These are phyloP conservation scores for Chiloscyllium plagiosum DNA, from an alignment of 2,113 vertebrate species.

Conservation along the genomic window DNA sequence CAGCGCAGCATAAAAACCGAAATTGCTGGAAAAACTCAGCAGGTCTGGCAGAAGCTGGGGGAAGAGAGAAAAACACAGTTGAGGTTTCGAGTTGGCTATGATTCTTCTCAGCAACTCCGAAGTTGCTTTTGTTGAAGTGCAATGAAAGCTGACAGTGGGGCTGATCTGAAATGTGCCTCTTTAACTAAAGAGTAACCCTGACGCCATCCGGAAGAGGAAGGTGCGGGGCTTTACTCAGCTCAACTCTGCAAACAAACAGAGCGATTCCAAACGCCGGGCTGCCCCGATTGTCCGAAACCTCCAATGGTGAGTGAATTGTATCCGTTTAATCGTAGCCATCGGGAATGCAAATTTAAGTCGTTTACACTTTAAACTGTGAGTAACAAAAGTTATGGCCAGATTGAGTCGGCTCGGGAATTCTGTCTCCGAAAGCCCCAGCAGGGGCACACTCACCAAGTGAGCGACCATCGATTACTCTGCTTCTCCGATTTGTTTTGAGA, in stretches of 20 bases:
- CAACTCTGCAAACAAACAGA: background rate
- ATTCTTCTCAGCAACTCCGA: too few species aligned
- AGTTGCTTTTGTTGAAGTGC: background rate
- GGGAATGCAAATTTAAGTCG: background rate
- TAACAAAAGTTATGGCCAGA: background rate
- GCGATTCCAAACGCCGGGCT: background rate
- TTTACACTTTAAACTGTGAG: background rate
- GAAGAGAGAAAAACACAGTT: too few species aligned
- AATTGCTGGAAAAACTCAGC: too few species aligned
- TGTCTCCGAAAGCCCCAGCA: too few species aligned
- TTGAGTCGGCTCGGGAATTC: too few species aligned
- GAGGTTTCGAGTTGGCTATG: too few species aligned
- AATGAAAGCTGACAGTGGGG: background rate
- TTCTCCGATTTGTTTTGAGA: background rate
- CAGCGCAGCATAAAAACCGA: too few species aligned
- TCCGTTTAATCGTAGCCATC: background rate
- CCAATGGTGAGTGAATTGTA: constrained; percentile 11
- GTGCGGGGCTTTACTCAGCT: background rate
- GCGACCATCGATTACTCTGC: background rate
- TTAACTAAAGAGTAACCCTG: background rate
- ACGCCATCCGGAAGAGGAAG: constrained; percentile 10
- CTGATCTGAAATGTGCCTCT: background rate
- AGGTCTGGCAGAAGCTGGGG: too few species aligned
- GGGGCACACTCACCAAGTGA: background rate
- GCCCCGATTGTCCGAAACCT: background rate